Evolutionary conservation across 2,888 invertebrate genomes (phyloP).

Genomic region (Callimorpha dominula): DNA sequence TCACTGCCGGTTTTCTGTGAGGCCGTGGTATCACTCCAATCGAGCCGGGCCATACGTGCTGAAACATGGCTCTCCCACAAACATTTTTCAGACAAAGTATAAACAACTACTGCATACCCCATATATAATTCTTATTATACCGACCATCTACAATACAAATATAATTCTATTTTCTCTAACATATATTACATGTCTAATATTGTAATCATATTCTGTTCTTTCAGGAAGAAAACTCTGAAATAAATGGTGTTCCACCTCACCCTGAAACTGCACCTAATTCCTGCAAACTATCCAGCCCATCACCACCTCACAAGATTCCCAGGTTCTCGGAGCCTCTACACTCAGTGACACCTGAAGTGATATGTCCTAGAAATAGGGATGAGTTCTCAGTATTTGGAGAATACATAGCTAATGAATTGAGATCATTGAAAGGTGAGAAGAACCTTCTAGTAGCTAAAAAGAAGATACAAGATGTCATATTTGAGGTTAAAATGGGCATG

Average conservation of each 20-base stretch:
- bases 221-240: conserved; percentile 69
- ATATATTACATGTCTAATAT: background rate
- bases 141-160: no score
- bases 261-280: conserved; percentile 61
- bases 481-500: conserved; percentile 88
- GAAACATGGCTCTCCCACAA: no score
- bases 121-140: background rate
- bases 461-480: conserved; percentile 87
- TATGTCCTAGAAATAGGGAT: conserved; percentile 72
- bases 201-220: conserved; percentile 43
- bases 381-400: conserved; percentile 87
- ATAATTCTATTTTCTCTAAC: no score
- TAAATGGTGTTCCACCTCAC: conserved; percentile 56
- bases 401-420: conserved; percentile 87
- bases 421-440: conserved; percentile 85
- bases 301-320: conserved; percentile 69
- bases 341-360: conserved; percentile 62
- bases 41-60: no score
- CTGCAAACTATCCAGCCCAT: conserved; percentile 63
- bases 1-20: no score
- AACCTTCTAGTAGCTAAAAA: conserved; percentile 86
- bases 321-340: conserved; percentile 56
- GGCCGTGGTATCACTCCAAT: no score
- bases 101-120: no score
- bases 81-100: no score